Percentiles rank a stretch among this genome's conserved stretches.
phyloP scores from a whole-genome alignment of 2,113 vertebrate genomes.

The Lepus americanus region DNA sequence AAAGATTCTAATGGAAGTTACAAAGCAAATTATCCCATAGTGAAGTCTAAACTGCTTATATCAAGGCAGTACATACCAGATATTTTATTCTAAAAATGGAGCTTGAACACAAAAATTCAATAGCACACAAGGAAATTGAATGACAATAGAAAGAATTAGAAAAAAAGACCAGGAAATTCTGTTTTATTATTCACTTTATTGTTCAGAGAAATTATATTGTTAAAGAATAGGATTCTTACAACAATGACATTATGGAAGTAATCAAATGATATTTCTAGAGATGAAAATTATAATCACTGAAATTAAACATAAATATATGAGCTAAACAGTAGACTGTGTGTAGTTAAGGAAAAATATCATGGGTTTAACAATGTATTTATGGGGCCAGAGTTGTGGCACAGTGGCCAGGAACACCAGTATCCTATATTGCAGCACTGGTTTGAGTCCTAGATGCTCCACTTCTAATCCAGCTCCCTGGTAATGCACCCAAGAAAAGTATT shows the following conservation, averaged over 20 bases:
- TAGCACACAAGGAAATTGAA: background rate
- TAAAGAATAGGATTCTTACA: background rate
- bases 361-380: background rate
- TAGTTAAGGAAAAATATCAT: background rate
- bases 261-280: background rate
- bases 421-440: no score
- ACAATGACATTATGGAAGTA: background rate
- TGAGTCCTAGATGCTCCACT: no score
- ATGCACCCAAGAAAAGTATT: no score
- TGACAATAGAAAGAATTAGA: background rate
- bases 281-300: background rate
- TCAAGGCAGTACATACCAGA: background rate
- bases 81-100: conserved; percentile 32
- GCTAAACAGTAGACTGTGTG: background rate
- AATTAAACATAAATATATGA: background rate
- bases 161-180: background rate
- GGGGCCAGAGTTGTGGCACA: no score
- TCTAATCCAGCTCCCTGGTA: no score
- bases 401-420: no score
- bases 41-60: background rate
- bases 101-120: background rate
- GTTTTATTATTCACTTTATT: background rate
- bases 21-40: background rate
- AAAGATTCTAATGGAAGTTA: background rate
- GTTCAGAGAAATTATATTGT: no score